These are phyloP conservation scores for Istiophorus platypterus DNA, from an alignment of 2,113 vertebrate species.

Conservation along the genomic window DNA sequence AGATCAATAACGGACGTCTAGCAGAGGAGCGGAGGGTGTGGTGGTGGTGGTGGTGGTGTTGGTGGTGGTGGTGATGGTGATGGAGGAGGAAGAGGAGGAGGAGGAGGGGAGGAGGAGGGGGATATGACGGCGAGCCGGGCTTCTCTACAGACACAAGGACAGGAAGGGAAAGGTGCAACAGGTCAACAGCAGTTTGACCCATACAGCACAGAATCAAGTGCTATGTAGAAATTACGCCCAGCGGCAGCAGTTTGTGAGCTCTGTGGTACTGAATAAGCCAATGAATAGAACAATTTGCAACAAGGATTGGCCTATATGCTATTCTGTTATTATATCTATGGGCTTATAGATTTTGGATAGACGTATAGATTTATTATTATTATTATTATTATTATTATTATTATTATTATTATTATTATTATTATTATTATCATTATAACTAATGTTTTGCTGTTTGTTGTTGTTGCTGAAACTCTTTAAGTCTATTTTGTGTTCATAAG, in stretches of 20 bases:
- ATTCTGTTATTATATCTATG: not conserved
- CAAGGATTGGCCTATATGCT: not conserved
- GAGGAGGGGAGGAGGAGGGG: conserved; percentile 16
- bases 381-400: no score
- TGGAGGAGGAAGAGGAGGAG: no score
- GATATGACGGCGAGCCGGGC: conserved; percentile 20
- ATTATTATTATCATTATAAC: no score
- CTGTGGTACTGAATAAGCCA: not conserved
- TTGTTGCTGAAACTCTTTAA: no score
- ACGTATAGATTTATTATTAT: no score
- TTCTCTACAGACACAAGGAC: conserved; percentile 54
- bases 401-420: no score
- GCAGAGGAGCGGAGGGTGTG: conserved; percentile 46
- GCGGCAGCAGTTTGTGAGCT: not conserved
- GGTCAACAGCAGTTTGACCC: conserved; percentile 20
- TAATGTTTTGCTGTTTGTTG: no score
- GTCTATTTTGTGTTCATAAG: no score
- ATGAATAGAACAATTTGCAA: not conserved
- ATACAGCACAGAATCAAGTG: not conserved
- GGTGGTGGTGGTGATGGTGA: no score
- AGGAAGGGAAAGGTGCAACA: conserved; percentile 25
- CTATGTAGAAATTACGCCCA: not conserved
- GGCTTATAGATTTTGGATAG: not conserved
- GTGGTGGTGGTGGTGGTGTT: no score
- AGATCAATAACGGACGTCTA: conserved; percentile 86